Evolutionary conservation across 2,888 invertebrate species (phyloP).

Genomic region (Ormyrus pomaceus): DNA sequence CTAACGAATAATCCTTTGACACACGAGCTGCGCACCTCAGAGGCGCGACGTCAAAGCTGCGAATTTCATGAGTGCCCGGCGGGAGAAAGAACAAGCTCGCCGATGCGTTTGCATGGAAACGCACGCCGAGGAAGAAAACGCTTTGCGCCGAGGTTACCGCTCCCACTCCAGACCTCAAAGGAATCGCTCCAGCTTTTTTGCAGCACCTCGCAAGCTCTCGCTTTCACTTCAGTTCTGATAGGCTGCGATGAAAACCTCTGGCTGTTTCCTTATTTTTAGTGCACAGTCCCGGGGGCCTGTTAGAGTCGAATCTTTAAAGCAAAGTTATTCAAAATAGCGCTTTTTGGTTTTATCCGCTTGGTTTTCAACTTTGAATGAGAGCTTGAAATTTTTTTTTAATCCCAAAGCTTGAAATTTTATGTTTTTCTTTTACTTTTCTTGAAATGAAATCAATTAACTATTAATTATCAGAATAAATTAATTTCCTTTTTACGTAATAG

Average conservation of each 20-base stretch:
- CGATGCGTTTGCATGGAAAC: slow-evolving; percentile 4
- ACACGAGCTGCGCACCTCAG: no score
- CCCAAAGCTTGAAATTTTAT: no score
- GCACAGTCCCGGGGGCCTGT: background rate
- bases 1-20: no score
- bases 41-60: background rate
- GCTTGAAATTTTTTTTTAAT: no score
- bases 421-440: no score
- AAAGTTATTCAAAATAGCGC: no score
- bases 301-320: no score
- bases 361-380: no score
- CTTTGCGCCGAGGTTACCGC: slow-evolving; percentile 41
- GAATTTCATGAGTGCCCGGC: background rate
- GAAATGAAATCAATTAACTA: no score
- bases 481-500: no score
- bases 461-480: no score
- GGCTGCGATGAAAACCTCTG: slow-evolving; percentile 38
- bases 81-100: background rate
- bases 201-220: background rate
- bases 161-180: slow-evolving; percentile 47
- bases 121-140: slow-evolving; percentile 33
- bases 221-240: slow-evolving; percentile 20
- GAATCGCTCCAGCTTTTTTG: slow-evolving; percentile 43
- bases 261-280: slow-evolving; percentile 19
- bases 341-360: no score